Evolutionary conservation across 30 jellyfish, hydroid and myxozoan genomes (phyloP).

Genomic region (Pseudorhiza aurosa): DNA sequence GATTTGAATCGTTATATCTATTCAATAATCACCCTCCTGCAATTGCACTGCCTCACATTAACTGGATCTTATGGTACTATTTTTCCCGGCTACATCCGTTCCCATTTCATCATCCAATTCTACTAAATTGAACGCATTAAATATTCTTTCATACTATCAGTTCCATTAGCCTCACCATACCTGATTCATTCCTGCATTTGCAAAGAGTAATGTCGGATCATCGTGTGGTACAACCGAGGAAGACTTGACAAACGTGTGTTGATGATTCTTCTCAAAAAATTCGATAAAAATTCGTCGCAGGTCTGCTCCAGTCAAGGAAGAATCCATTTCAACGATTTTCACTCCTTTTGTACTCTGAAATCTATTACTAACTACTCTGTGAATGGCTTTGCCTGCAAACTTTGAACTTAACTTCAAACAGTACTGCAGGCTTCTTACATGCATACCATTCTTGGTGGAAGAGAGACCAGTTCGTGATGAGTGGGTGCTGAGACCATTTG

Average conservation of each 20-base stretch:
- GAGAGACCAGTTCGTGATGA: not conserved
- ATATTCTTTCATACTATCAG: too few relatives aligned
- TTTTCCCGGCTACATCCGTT: too few relatives aligned
- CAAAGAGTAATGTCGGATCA: constrained; percentile 98
- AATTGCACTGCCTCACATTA: too few relatives aligned
- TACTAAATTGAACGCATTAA: too few relatives aligned
- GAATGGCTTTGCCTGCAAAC: not conserved
- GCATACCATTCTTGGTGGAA: constrained; percentile 7
- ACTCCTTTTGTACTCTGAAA: not conserved
- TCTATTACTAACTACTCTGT: not conserved
- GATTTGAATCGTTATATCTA: too few relatives aligned
- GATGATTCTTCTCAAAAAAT: constrained; percentile 78
- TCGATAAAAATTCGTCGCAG: constrained; percentile 86
- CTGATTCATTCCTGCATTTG: constrained; percentile 99
- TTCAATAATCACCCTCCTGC: too few relatives aligned
- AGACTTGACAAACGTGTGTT: constrained; percentile 93
- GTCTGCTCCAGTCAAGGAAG: constrained; percentile 65
- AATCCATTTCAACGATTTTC: constrained; percentile 38
- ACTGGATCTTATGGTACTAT: too few relatives aligned
- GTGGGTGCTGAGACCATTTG: constrained; percentile 57
- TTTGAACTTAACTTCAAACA: not conserved
- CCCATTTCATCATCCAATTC: too few relatives aligned
- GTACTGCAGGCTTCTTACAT: not conserved
- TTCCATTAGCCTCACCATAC: too few relatives aligned
- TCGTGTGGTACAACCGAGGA: constrained; percentile 98